These are phyloP conservation scores for Calidris pygmaea DNA, from an alignment of 2,113 vertebrate species.

Conservation along the genomic window DNA sequence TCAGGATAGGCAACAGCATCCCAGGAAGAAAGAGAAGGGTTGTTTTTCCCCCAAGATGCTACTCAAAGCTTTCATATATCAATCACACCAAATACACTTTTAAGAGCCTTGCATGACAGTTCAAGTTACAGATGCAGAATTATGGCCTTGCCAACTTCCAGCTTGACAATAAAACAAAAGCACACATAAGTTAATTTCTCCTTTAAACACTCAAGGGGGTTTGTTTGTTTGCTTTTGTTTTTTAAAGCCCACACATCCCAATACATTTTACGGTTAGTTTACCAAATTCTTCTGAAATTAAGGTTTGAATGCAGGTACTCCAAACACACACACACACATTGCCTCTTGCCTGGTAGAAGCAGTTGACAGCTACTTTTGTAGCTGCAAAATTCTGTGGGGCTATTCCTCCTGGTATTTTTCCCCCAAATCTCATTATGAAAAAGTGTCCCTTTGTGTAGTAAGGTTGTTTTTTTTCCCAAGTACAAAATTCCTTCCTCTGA, in stretches of 20 bases:
- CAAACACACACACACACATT: neutral
- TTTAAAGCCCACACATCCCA: neutral
- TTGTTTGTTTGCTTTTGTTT: neutral
- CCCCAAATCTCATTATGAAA: neutral
- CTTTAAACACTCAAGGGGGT: rapidly evolving
- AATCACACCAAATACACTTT: neutral
- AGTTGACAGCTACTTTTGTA: neutral
- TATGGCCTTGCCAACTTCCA: neutral
- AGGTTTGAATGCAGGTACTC: neutral
- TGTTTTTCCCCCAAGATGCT: neutral
- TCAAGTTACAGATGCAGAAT: neutral
- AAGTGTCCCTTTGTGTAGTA: neutral
- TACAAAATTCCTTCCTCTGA: neutral
- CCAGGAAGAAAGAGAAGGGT: neutral
- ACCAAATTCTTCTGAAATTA: neutral
- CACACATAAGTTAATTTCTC: neutral
- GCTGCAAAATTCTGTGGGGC: rapidly evolving
- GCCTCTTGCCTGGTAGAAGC: neutral
- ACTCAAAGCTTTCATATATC: neutral
- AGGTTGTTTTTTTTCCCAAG: neutral
- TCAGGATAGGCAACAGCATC: neutral
- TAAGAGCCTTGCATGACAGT: neutral
- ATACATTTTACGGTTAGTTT: neutral
- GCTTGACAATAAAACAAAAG: neutral
- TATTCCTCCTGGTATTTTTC: rapidly evolving